These are phyloP conservation scores for Rafetus swinhoei DNA, from an alignment of 2,113 vertebrate genomes.

Conservation along the genomic window DNA sequence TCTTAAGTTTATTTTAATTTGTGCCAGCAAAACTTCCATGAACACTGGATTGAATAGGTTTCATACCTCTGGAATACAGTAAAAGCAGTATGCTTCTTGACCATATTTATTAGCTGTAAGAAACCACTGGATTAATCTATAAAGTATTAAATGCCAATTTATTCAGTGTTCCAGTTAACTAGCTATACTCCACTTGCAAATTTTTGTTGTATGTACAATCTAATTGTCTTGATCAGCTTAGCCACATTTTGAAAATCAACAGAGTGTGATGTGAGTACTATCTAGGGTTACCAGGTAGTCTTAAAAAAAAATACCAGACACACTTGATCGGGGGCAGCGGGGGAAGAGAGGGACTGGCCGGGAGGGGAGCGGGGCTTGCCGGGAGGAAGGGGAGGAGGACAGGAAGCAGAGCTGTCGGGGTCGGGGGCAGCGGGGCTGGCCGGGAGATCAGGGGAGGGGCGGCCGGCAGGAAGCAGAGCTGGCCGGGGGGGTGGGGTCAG, in stretches of 20 bases:
- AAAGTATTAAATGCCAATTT: constrained; percentile 23
- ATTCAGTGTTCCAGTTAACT: not conserved
- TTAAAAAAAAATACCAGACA: too few relatives aligned
- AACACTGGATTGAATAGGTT: constrained; percentile 34
- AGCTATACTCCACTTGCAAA: not conserved
- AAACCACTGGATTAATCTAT: constrained; percentile 34
- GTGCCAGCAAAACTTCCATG: constrained; percentile 51
- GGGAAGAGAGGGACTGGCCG: too few relatives aligned
- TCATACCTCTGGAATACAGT: constrained; percentile 50
- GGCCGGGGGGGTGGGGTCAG: too few relatives aligned
- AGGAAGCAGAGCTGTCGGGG: too few relatives aligned
- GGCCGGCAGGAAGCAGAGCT: too few relatives aligned
- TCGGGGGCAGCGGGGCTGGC: too few relatives aligned
- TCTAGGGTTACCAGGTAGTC: not conserved
- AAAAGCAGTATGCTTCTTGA: constrained; percentile 50
- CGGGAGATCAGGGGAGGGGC: too few relatives aligned
- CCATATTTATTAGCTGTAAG: constrained; percentile 48
- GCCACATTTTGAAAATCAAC: not conserved
- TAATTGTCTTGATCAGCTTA: not conserved
- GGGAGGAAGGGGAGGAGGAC: too few relatives aligned
- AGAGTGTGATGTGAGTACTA: not conserved
- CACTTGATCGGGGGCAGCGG: too few relatives aligned
- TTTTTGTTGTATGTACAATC: not conserved
- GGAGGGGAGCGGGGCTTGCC: too few relatives aligned
- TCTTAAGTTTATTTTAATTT: constrained; percentile 52